phyloP scores from a whole-genome alignment of 1,140 invertebrate genomes.

The Lanistes nyassanus region DNA sequence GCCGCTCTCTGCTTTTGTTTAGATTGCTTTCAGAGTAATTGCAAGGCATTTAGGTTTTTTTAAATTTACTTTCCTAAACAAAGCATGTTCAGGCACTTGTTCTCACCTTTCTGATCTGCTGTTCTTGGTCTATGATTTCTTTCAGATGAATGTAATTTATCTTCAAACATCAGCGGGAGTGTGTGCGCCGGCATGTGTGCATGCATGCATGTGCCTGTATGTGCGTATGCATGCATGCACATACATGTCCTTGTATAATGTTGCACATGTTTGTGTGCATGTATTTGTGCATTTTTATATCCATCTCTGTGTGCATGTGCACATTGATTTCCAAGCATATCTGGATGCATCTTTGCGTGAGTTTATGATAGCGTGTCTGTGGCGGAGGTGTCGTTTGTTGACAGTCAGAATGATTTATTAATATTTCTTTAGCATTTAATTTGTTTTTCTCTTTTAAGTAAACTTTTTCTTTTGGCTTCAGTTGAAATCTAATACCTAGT shows the following conservation, averaged over 20 bases:
- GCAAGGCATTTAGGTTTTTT: neutral
- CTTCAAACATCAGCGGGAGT: neutral
- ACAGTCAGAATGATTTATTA: too few species aligned
- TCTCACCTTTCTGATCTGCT: neutral
- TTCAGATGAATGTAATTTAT: neutral
- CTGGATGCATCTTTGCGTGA: conserved; percentile 6
- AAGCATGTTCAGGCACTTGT: neutral
- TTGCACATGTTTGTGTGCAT: conserved; percentile 1
- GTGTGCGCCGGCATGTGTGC: neutral
- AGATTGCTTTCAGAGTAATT: too few species aligned
- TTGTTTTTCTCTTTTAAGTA: too few species aligned
- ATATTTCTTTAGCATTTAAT: too few species aligned
- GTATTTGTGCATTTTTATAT: neutral
- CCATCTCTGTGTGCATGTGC: neutral
- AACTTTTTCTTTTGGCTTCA: too few species aligned
- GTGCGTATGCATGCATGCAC: neutral
- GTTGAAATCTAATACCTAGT: too few species aligned
- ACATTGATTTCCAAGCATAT: too few species aligned
- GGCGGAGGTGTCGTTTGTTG: too few species aligned
- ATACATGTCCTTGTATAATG: neutral
- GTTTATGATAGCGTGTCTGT: neutral
- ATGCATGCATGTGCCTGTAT: conserved; percentile 1
- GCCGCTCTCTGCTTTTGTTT: too few species aligned
- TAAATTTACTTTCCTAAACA: neutral
- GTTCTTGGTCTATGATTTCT: neutral